These are phyloP conservation scores for Glossophaga mutica DNA, from an alignment of 2,797 vertebrate genomes.

Conservation along the genomic window DNA sequence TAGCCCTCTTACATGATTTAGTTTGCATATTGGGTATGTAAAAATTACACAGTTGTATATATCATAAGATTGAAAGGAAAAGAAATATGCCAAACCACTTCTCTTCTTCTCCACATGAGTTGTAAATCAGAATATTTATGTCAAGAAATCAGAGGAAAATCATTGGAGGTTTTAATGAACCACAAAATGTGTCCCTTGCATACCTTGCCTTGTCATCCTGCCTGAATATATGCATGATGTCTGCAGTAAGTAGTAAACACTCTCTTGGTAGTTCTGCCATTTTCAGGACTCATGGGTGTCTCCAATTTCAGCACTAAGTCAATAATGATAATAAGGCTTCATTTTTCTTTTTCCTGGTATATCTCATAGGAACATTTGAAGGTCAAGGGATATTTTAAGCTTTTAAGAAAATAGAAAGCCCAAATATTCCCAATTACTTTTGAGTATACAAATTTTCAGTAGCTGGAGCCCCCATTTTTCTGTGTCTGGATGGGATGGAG, in stretches of 20 bases:
- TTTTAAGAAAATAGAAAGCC: conserved; percentile 15
- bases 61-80: neutral
- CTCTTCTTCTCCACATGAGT: conserved; percentile 15
- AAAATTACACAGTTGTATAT: accelerated
- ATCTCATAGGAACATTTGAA: conserved; percentile 16
- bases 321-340: neutral
- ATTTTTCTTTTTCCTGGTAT: neutral
- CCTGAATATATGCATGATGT: neutral
- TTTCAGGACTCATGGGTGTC: neutral
- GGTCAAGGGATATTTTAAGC: neutral
- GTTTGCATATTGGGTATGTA: neutral
- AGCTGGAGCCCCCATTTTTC: neutral
- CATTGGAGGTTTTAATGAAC: conserved; percentile 39
- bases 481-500: neutral
- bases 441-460: neutral
- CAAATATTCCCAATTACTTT: neutral
- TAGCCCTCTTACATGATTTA: neutral
- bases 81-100: neutral
- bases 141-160: conserved; percentile 15
- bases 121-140: conserved; percentile 39
- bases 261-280: neutral
- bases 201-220: neutral
- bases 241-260: neutral
- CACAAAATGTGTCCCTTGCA: neutral
- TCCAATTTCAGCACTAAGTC: conserved; percentile 34